Base-by-base conservation (phyloP, 2,113 vertebrate species). In the Semnornis frantzii region DNA sequence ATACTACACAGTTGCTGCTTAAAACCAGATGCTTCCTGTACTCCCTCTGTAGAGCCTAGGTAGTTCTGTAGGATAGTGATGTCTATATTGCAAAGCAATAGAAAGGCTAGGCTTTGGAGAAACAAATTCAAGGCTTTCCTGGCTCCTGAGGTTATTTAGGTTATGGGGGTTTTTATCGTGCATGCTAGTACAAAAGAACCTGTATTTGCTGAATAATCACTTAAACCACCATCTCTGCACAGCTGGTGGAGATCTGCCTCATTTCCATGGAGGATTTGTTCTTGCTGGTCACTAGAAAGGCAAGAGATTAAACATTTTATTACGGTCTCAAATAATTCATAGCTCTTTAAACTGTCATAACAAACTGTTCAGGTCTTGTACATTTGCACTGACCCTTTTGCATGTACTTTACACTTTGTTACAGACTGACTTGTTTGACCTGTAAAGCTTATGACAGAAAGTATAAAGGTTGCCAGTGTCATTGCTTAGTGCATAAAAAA, bases 291-390 rank as follows among this genome's bases (percentile, higher is more conserved):
- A 42, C 63, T 89, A 85, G 72, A 92, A 37, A 87, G 60, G 34
- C 33, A 92, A 64, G 74, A 82, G 37, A 59, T 23, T 70, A 30
- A 75, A 63, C 60, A 25, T 89, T 91, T 90, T 68, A 60, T 88
- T 87, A 81, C 25, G 6, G 44, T 55, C 96, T 94, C 52, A 90
- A 80, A n/a, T 97, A 92, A 94, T 77, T 94, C 12, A 15, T 34
- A 39, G 17, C 30, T 90, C 57, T 88, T 77, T 63, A 83, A 78
- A 82, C 44, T 87, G 57, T 73, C 34, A 13, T 15, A 83, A 64
- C 3, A n/a, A 69, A 58, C 57, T 42, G 19, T 95, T 31, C 24
- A 11, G 2, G 72, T 95, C 60, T 92, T 87, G 66, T 69, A 84
- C 44, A 39, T 58, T 92, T 83, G 48, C 15, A 86, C 70, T 93